Evolutionary conservation across 2,888 invertebrate species (phyloP).

Genomic region (Glyphotaelius pellucidus): DNA sequence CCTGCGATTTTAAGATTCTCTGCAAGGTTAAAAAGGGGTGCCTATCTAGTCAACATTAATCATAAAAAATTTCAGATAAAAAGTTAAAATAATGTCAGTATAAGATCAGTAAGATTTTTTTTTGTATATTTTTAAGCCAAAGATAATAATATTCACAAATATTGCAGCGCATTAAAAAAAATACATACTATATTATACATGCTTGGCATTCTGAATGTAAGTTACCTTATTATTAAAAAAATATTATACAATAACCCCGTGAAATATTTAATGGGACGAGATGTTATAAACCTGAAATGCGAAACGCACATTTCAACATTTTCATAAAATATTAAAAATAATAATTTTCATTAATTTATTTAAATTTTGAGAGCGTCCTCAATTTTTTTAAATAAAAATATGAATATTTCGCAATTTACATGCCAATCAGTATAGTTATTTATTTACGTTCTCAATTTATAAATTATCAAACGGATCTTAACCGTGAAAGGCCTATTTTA

Average conservation of each 20-base stretch:
- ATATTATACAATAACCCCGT: background rate
- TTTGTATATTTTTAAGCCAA: too few relatives aligned
- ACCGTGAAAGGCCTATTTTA: too few relatives aligned
- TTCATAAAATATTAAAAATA: too few relatives aligned
- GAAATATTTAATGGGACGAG: background rate
- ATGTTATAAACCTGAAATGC: background rate
- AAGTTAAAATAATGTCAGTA: background rate
- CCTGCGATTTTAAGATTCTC: background rate
- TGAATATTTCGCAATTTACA: too few relatives aligned
- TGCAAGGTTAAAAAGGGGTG: background rate
- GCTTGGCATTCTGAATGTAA: background rate
- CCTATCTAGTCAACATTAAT: background rate
- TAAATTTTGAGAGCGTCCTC: too few relatives aligned
- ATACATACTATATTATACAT: too few relatives aligned
- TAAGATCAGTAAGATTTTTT: too few relatives aligned
- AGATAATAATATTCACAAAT: background rate
- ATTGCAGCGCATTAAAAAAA: background rate
- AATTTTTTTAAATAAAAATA: too few relatives aligned
- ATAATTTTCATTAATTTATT: too few relatives aligned
- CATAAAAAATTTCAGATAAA: background rate
- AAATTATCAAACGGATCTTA: too few relatives aligned
- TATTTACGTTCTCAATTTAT: too few relatives aligned
- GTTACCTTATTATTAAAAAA: background rate
- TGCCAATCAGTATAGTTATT: too few relatives aligned
- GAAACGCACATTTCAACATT: background rate